Conservation (phyloP, 2,888 invertebrate species). For the Mythimna pallens region DNA sequence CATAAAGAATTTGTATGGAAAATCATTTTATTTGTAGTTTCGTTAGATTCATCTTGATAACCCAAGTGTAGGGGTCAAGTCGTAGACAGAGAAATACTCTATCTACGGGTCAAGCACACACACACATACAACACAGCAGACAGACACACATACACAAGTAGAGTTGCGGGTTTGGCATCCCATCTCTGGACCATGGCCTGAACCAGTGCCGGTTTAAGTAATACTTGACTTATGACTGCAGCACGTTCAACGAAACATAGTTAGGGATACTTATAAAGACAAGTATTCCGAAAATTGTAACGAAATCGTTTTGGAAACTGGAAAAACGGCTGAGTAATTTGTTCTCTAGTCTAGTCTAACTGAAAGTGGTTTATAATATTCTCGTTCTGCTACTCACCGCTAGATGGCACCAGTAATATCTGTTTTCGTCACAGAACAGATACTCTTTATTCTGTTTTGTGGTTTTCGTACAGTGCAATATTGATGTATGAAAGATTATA, state of each 20-base stretch:
- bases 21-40: too few species aligned
- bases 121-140: too few species aligned
- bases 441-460: too few species aligned
- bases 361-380: background rate
- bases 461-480: background rate
- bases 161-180: too few species aligned
- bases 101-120: too few species aligned
- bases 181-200: too few species aligned
- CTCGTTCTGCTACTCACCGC: slow-evolving; percentile 30
- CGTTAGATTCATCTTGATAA: too few species aligned
- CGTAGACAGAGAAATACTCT: too few species aligned
- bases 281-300: background rate
- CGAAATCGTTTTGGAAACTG: background rate
- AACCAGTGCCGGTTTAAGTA: background rate
- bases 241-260: background rate
- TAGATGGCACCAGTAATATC: slow-evolving; percentile 48
- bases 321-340: background rate
- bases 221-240: too few species aligned
- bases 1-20: too few species aligned
- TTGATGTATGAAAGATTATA: background rate
- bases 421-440: background rate
- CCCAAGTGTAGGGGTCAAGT: too few species aligned
- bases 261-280: background rate
- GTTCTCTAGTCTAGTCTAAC: background rate
- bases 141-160: too few species aligned